Evolutionary conservation across 2,888 invertebrate genomes (phyloP).

Genomic region (Callimorpha dominula): DNA sequence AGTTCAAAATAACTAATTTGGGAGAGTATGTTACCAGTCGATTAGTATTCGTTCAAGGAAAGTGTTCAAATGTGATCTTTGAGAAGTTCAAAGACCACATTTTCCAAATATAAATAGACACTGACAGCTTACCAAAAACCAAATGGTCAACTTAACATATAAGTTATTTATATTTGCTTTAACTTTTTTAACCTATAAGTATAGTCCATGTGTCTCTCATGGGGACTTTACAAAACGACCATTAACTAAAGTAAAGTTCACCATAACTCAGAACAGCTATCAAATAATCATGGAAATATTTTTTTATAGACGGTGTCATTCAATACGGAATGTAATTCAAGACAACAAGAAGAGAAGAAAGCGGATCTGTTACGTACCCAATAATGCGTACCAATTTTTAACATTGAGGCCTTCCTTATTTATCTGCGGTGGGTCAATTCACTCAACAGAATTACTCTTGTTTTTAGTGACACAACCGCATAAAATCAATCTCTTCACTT

Average conservation of each 20-base stretch:
- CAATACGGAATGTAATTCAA: background rate
- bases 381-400: conserved; percentile 1
- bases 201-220: background rate
- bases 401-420: conserved; percentile 16
- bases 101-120: too few relatives aligned
- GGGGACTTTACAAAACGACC: background rate
- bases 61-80: too few relatives aligned
- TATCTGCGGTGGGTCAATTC: conserved; percentile 27
- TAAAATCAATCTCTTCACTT: conserved; percentile 40
- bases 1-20: too few relatives aligned
- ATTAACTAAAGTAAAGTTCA: background rate
- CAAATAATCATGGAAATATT: background rate
- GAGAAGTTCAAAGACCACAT: too few relatives aligned
- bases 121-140: too few relatives aligned
- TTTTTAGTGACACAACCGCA: conserved; percentile 26
- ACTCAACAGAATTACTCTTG: conserved; percentile 27
- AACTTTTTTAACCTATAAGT: too few relatives aligned
- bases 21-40: too few relatives aligned
- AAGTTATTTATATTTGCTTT: too few relatives aligned
- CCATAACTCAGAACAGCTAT: background rate
- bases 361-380: too few relatives aligned
- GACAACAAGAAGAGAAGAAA: background rate
- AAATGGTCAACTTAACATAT: too few relatives aligned
- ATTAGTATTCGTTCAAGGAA: too few relatives aligned
- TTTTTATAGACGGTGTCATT: background rate